Evolutionary conservation across 1,140 invertebrate species (phyloP).

Genomic region (Neodiprion virginianus): DNA sequence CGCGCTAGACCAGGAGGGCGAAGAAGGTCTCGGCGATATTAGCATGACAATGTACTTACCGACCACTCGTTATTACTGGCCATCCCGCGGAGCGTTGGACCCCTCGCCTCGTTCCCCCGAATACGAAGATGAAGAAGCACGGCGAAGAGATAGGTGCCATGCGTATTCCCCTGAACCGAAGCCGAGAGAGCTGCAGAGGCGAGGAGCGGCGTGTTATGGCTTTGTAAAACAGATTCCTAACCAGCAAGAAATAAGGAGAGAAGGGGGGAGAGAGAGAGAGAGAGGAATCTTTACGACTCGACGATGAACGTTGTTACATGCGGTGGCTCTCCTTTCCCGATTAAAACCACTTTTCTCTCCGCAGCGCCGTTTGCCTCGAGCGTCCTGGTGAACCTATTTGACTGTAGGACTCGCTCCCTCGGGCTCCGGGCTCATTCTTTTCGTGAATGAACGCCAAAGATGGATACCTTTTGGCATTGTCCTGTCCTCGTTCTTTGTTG

Average conservation of each 20-base stretch:
- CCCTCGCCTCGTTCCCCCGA: not conserved
- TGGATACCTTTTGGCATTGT: conserved; percentile 51
- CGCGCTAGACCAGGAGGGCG: conserved; percentile 37
- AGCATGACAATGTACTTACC: conserved; percentile 58
- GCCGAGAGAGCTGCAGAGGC: no score
- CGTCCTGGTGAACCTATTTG: conserved; percentile 27
- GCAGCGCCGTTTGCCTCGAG: conserved; percentile 25
- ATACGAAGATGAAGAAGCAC: not conserved
- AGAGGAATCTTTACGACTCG: not conserved
- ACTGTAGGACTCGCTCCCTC: conserved; percentile 28
- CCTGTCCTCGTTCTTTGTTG: conserved; percentile 39
- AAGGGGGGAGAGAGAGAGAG: not conserved
- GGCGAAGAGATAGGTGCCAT: not conserved
- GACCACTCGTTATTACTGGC: conserved; percentile 55
- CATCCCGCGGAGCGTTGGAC: conserved; percentile 37
- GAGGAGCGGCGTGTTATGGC: not conserved
- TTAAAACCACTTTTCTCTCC: conserved; percentile 9
- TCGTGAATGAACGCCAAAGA: conserved; percentile 52
- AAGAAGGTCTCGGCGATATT: conserved; percentile 43
- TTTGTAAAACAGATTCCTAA: not conserved
- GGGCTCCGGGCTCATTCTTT: conserved; percentile 43
- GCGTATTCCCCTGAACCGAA: not conserved
- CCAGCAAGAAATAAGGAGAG: not conserved
- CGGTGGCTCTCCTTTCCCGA: not conserved
- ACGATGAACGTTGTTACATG: no score